A percentile compares a stretch with the other conserved stretches of the same genome.
phyloP scores from a whole-genome alignment of 2,888 invertebrate genomes.

The Drosophila parthenogenetica region DNA sequence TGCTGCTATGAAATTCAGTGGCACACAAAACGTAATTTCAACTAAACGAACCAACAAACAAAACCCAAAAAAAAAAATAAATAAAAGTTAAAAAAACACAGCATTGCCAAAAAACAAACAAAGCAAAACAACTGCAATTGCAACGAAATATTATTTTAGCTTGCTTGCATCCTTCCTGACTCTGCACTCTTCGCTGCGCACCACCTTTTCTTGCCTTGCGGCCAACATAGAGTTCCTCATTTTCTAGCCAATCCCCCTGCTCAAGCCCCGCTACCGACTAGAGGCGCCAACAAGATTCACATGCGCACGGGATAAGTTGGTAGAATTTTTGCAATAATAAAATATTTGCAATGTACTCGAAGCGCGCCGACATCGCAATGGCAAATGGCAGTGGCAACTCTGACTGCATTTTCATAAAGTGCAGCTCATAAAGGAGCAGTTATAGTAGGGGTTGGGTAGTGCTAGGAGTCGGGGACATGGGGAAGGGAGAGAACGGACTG shows the following conservation, averaged over 20 bases:
- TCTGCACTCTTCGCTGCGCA: neutral
- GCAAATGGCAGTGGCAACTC: conserved; percentile 21
- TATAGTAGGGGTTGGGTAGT: neutral
- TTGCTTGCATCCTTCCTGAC: conserved; percentile 80
- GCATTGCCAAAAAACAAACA: conserved; percentile 48
- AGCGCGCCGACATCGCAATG: conserved; percentile 39
- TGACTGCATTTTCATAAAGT: conserved; percentile 78
- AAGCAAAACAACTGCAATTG: conserved; percentile 64
- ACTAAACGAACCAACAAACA: conserved; percentile 81
- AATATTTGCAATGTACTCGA: conserved; percentile 82
- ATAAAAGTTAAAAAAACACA: conserved; percentile 41
- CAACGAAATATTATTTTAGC: conserved; percentile 81
- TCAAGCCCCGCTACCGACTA: neutral
- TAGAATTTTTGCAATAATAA: conserved; percentile 81
- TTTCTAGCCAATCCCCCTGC: neutral
- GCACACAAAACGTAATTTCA: conserved; percentile 82
- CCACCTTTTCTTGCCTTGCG: conserved; percentile 15
- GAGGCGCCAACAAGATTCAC: conserved; percentile 52
- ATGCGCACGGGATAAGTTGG: conserved; percentile 79
- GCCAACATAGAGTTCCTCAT: conserved; percentile 38
- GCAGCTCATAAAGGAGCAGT: conserved; percentile 71
- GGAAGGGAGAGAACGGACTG: conserved; percentile 7
- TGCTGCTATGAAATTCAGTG: conserved; percentile 78
- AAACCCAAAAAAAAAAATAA: conserved; percentile 37
- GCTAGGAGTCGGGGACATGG: neutral